Evolutionary conservation across 2,888 invertebrate genomes (phyloP).

Genomic region (Luperina nickerlii): DNA sequence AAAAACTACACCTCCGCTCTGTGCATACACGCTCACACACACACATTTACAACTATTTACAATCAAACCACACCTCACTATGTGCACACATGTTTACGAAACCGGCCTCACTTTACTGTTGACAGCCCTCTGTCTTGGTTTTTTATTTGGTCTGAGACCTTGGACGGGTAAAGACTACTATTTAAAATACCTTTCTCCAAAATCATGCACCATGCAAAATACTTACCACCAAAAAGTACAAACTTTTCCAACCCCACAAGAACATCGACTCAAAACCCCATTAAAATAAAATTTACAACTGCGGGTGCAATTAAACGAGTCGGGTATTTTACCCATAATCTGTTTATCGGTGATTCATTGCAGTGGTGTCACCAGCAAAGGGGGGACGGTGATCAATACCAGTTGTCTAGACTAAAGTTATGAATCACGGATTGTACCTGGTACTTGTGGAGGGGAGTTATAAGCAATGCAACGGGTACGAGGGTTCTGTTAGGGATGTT

Average conservation of each 20-base stretch:
- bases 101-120: no score
- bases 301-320: conserved; percentile 58
- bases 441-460: conserved; percentile 11
- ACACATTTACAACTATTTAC: no score
- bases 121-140: no score
- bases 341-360: conserved; percentile 65
- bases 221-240: not conserved
- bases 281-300: conserved; percentile 61
- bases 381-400: conserved; percentile 60
- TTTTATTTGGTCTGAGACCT: no score
- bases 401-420: conserved; percentile 63
- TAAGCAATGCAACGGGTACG: conserved; percentile 35
- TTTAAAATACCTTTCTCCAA: not conserved
- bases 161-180: no score
- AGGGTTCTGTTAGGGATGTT: conserved; percentile 2
- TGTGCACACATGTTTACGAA: no score
- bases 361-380: conserved; percentile 51
- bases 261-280: conserved; percentile 34
- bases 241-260: conserved; percentile 10
- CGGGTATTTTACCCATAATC: conserved; percentile 60
- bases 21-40: no score
- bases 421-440: conserved; percentile 12
- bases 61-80: no score
- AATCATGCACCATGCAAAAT: not conserved
- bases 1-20: no score